Evolutionary conservation across 1,140 invertebrate species (phyloP), one percentile per base, ranked within the genome.

Genomic region (Drosophila parabipectinata): DNA sequence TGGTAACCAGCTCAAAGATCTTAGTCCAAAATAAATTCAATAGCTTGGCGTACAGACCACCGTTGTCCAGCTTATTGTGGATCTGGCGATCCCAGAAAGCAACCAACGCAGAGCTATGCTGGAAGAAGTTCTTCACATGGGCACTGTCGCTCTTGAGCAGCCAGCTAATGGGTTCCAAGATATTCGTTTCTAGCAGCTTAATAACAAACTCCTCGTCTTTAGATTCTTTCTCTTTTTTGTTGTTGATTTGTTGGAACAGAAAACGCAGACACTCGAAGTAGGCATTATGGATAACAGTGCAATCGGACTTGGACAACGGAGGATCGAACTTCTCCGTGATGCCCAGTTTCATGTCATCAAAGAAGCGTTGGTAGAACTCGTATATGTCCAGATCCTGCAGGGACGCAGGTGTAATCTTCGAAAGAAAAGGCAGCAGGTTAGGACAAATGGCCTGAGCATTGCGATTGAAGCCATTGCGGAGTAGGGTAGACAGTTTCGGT

Each of bases 201-300:
- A 57, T 32, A 0, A 60, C 63, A 28, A 84, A 75, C 7, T 71
- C 48, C 3, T 81, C 58, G 14, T 68, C 53, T 7, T 45, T 32
- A 5, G 34, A 15, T 0, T 52, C 54, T 0, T 59, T 47, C 0
- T 71, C 50, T 1, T 71, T 41, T 34, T 53, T 58, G 26, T 83
- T 77, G 47, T 88, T 87, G 18, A 91, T 64, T 61, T 92, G 92
- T 90, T 93, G 92, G 6, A 94, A 90, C 52, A 95, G 89, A 21
- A 94, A 96, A 24, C 94, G 93, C 18, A 96, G 75, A 89, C 96
- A 97, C 92, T 97, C 96, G 21, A 95, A 92, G 77, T 94, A 95
- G 7, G 95, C 93, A 64, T 91, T 93, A 1, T 94, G 92, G 21
- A 96, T 92, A 0, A 94, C 93, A 21, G 92, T 90, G 39, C 92